Evolutionary conservation across 2,888 invertebrate genomes (phyloP).

Genomic region (Boloria euphrosyne): DNA sequence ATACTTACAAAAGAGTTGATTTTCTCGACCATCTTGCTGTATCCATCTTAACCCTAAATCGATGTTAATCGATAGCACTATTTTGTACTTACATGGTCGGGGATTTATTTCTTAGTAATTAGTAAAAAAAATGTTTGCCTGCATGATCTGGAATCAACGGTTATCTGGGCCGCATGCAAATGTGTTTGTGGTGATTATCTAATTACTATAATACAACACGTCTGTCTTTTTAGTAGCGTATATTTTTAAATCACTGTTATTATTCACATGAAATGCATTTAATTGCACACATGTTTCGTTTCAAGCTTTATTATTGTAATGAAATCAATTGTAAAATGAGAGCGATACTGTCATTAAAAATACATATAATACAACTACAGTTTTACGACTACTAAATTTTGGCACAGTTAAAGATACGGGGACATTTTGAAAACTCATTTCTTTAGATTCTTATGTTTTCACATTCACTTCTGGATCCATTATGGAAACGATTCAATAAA

Average conservation of each 20-base stretch:
- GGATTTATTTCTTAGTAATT: too few relatives aligned
- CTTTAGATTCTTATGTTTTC: conserved; percentile 61
- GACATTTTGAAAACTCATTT: conserved; percentile 64
- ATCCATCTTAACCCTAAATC: too few relatives aligned
- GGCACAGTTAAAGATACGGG: conserved; percentile 62
- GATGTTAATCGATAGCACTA: too few relatives aligned
- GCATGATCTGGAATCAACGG: too few relatives aligned
- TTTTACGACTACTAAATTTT: conserved; percentile 73
- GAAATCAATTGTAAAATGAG: conserved; percentile 58
- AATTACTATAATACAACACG: too few relatives aligned
- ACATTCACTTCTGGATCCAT: conserved; percentile 55
- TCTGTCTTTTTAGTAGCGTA: too few relatives aligned
- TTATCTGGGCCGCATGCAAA: too few relatives aligned
- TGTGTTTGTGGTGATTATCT: too few relatives aligned
- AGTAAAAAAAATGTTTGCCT: too few relatives aligned
- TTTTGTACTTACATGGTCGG: too few relatives aligned
- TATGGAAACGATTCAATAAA: conserved; percentile 62
- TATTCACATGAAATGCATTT: conserved; percentile 1
- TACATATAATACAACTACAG: conserved; percentile 54
- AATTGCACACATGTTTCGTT: conserved; percentile 11
- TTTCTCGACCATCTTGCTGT: too few relatives aligned
- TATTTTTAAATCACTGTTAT: neutral
- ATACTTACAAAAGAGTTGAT: neutral
- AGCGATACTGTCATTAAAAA: conserved; percentile 63
- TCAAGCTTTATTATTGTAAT: conserved; percentile 47